Base-by-base conservation (phyloP, 2,888 invertebrate species). In the Orthosia gracilis region DNA sequence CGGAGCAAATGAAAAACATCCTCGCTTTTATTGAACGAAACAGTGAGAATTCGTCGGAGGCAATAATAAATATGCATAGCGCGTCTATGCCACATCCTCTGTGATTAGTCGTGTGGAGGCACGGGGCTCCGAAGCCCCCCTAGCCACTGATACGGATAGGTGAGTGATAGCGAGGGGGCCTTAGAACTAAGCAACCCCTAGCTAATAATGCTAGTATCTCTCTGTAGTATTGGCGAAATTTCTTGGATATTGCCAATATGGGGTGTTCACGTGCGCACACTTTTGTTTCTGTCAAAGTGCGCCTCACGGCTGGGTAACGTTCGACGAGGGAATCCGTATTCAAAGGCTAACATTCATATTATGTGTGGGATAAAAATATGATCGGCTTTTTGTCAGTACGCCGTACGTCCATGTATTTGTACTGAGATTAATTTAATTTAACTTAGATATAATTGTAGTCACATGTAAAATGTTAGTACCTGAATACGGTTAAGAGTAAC, bases 41-140 rank as follows among this genome's bases (percentile, higher is more conserved):
- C 93, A 90, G 93, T 94, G 95, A 92, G 95, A 94, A 95, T 95
- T 94, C 93, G 94, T 92, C 87, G 92, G 94, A 92, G 92, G 93
- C 90, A 91, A 93, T 94, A 94, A 96, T 96, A 96, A 96, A 96
- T 96, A 96, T 96, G 96, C 96, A 96, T 95, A 94, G 94, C 95
- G 94, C 96, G 96, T 96, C 95, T 94, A 94, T 94, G 92, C 92
- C 94, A 92, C 95, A 95, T 95, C 95, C 96, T 96, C 95, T 91
- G 96, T 96, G 96, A 96, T 96, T 96, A 96, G 96, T 95, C 92
- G 93, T 89, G 90, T 91, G 92, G 92, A 93, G 93, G 89, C 78
- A 75, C 87, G 62, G 73, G 49, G 70, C 85, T 73, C 72, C 87
- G 61, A 69, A 58, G 73, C 87, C 88, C 89, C 91, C 89, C 91